A percentile compares a stretch with the other conserved stretches of the same genome.
phyloP scores from a whole-genome alignment of 2,888 invertebrate genomes.

The Drosophila kambysellisi region DNA sequence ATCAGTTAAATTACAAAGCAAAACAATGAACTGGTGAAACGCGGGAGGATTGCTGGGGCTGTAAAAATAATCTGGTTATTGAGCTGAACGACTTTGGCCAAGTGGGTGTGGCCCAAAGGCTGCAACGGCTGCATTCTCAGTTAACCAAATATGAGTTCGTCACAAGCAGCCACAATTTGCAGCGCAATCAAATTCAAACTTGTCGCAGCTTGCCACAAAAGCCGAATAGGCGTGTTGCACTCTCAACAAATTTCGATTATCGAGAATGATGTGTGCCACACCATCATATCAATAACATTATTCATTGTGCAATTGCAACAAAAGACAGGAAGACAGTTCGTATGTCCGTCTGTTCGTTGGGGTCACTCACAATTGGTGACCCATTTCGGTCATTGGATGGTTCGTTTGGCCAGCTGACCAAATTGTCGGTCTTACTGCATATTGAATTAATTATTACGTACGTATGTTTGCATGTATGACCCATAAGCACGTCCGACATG shows the following conservation, averaged over 20 bases:
- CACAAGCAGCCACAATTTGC: conserved; percentile 56
- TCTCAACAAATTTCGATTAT: not conserved
- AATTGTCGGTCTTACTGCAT: conserved; percentile 68
- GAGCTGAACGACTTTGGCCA: conserved; percentile 36
- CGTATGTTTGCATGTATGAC: conserved; percentile 15
- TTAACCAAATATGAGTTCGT: conserved; percentile 39
- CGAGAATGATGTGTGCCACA: not conserved
- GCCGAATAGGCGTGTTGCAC: conserved; percentile 57
- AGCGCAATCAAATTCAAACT: conserved; percentile 57
- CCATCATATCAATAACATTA: conserved; percentile 2
- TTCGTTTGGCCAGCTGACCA: conserved; percentile 36
- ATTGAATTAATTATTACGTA: conserved; percentile 77
- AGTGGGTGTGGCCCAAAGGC: conserved; percentile 36
- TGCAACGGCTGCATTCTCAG: not conserved
- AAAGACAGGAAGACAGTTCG: conserved; percentile 71
- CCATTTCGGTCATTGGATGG: conserved; percentile 51
- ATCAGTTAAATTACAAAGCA: conserved; percentile 75
- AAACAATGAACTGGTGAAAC: conserved; percentile 33
- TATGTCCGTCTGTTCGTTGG: conserved; percentile 30
- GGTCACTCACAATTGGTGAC: conserved; percentile 75
- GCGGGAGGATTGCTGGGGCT: not conserved
- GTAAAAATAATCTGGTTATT: conserved; percentile 5
- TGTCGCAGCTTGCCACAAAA: conserved; percentile 49
- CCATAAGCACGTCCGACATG: conserved; percentile 51
- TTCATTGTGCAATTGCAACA: conserved; percentile 45